Percentiles rank a stretch among this genome's conserved stretches.
Conservation (phyloP, 2,797 vertebrate species). For the Helostoma temminkii region DNA sequence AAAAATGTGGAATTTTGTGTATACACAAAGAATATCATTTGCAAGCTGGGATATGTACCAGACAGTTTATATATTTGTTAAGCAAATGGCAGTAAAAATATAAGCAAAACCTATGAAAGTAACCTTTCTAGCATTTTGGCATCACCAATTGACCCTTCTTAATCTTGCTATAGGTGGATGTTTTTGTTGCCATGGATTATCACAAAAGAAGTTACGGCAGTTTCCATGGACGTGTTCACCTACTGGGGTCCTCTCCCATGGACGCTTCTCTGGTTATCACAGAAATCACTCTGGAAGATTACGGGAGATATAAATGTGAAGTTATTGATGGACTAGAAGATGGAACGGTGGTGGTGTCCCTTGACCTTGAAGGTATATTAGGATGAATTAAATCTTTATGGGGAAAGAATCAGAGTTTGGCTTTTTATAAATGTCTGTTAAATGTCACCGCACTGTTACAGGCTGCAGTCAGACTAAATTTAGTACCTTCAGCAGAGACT, state of each 20-base stretch:
- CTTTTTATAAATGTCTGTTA: conserved; percentile 1
- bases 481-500: conserved; percentile 35
- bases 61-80: too few species aligned
- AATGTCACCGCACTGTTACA: conserved; percentile 11
- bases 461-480: conserved; percentile 47
- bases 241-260: conserved; percentile 85
- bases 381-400: neutral
- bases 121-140: too few species aligned
- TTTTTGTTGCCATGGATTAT: conserved; percentile 94
- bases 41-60: too few species aligned
- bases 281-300: conserved; percentile 92
- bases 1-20: too few species aligned
- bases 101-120: too few species aligned
- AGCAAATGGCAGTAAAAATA: too few species aligned
- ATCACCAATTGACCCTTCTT: neutral
- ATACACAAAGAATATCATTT: too few species aligned
- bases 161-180: conserved; percentile 81
- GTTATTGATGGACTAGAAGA: conserved; percentile 97
- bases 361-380: conserved; percentile 91
- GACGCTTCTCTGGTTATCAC: conserved; percentile 93
- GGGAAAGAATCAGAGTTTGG: conserved; percentile 12
- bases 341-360: conserved; percentile 87
- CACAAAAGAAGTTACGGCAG: conserved; percentile 92
- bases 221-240: conserved; percentile 92
- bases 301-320: conserved; percentile 96